phyloP scores from a whole-genome alignment of 1,140 invertebrate species.

The Brachionus plicatilis region DNA sequence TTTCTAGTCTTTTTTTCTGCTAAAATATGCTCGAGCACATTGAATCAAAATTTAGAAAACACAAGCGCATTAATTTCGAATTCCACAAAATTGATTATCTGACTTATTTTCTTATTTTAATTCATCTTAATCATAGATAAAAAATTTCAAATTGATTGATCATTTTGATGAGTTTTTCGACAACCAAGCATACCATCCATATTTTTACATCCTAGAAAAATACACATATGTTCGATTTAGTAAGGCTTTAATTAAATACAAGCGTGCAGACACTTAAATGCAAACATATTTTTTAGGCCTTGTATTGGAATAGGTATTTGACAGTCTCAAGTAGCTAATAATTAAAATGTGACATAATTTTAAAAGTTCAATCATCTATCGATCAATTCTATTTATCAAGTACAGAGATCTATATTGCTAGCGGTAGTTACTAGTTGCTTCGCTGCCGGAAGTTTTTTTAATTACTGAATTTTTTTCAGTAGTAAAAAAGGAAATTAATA shows the following conservation, averaged over 20 bases:
- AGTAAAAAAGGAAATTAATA: too few relatives aligned
- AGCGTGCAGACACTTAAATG: neutral
- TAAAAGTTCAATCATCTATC: neutral
- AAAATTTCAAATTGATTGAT: constrained; percentile 11
- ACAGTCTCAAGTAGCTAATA: neutral
- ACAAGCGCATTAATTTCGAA: neutral
- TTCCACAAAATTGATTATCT: neutral
- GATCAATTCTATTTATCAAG: too few relatives aligned
- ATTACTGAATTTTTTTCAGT: too few relatives aligned
- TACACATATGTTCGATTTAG: neutral
- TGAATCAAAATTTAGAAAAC: neutral
- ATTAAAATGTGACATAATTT: neutral
- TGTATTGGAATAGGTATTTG: neutral
- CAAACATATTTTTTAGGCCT: neutral
- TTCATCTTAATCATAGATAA: neutral
- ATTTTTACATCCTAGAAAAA: neutral
- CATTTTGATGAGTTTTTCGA: constrained; percentile 21
- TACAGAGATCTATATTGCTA: too few relatives aligned
- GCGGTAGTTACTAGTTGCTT: too few relatives aligned
- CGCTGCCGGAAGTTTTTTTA: too few relatives aligned
- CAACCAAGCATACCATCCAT: neutral
- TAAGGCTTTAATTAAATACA: neutral
- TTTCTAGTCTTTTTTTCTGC: too few relatives aligned
- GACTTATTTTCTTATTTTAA: neutral
- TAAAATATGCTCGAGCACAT: neutral